Base-by-base conservation (phyloP, 2,888 invertebrate genomes). In the Coleophora deauratella region DNA sequence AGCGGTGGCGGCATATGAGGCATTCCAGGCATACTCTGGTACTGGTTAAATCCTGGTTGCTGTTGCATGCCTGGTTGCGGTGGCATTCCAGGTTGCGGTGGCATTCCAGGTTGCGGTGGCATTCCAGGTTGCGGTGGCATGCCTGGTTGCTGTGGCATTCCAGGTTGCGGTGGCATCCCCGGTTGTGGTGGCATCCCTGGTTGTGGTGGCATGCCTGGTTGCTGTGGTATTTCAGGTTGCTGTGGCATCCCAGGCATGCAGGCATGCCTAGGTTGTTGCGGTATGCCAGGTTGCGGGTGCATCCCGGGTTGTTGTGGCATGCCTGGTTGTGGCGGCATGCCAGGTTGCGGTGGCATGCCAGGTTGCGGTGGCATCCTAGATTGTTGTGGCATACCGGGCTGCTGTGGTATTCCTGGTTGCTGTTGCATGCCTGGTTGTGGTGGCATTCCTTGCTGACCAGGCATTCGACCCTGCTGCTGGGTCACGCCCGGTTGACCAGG, bases 1-100 rank as follows among this genome's bases (percentile, higher is more conserved):
- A 73, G 38, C 0, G 86, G 84, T 1, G 88, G 87, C 1, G 84
- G 86, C 85, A 87, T 86, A 44, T 84, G 82, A 1, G 71, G 72
- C 3, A 73, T 52, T 0, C 80, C 74, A 1, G 66, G 54, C 57
- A 78, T 70, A 2, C 70, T 47, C 21, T 56, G 64, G 30, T 51
- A 59, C 42, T 72, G 67, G 37, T 49, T 50, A 27, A 42, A 46
- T 31, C 50, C 43, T 14, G 35, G 38, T 28, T 40, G 46, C 1
- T 48, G 36, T n/a, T 40, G 38, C 31, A 31, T 31, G n/a, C 31
- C 11, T 39, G 46, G 9, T 10, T 30, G 32, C 0, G 14, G 31
- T 31, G 48, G 46, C 37, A 42, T 28, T 8, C 36, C 36, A 3
- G 35, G 49, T 38, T 50, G 54, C 9, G 51, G 55, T 11, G 52